These are phyloP conservation scores for Siderastrea siderea DNA, from an alignment of 92 coral and sea anemone genomes.

Conservation along the genomic window DNA sequence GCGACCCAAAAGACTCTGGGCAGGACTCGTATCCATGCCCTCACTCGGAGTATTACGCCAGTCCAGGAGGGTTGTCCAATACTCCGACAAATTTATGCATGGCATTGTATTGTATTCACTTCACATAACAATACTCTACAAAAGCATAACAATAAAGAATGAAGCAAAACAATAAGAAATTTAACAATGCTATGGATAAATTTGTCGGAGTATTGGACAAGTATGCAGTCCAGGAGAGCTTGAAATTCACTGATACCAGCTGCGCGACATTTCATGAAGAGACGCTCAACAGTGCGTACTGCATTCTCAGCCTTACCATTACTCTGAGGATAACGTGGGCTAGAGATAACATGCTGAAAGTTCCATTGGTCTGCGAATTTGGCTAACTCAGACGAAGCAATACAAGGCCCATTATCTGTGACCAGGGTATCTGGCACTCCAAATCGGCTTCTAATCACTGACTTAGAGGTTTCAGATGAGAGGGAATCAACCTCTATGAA, in stretches of 20 bases:
- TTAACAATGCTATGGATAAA: too few relatives aligned
- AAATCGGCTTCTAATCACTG: neutral
- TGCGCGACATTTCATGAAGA: neutral
- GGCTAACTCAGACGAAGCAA: constrained; percentile 2
- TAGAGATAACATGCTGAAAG: neutral
- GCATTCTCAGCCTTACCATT: constrained; percentile 27
- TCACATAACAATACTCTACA: too few relatives aligned
- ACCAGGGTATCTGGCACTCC: neutral
- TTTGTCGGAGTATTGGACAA: too few relatives aligned
- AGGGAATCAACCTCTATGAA: constrained; percentile 5
- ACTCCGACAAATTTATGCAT: too few relatives aligned
- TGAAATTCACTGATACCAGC: neutral
- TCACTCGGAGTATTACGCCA: neutral
- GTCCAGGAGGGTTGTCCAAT: too few relatives aligned
- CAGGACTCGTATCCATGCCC: constrained; percentile 7
- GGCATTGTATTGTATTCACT: too few relatives aligned
- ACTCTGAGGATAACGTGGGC: neutral
- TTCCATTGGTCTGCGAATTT: neutral
- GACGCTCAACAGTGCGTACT: neutral
- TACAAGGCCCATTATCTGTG: constrained; percentile 1
- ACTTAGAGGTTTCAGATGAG: neutral
- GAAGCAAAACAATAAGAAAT: too few relatives aligned
- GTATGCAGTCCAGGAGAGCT: constrained; percentile 9
- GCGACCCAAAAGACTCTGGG: neutral
- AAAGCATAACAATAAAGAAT: too few relatives aligned